Conservation (phyloP, 2,113 vertebrate species). For the Gopherus evgoodei region DNA sequence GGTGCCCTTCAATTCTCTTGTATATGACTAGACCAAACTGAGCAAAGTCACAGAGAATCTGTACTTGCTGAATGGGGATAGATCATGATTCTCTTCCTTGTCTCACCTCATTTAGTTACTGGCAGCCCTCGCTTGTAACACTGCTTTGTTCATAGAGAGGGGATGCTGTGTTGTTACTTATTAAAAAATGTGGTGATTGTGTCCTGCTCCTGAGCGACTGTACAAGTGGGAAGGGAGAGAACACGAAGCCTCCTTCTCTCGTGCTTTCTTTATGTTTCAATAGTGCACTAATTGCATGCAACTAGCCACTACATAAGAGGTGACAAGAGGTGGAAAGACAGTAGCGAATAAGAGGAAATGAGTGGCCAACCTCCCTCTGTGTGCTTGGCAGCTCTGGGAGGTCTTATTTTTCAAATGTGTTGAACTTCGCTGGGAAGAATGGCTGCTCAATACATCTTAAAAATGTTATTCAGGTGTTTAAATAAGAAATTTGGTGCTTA, state of each 20-base stretch:
- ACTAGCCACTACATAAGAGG: background rate
- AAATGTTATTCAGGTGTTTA: background rate
- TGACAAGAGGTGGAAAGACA: background rate
- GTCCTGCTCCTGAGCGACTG: background rate
- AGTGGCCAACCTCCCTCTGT: background rate
- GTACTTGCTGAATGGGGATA: background rate
- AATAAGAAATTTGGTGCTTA: background rate
- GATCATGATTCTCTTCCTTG: background rate
- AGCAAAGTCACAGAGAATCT: background rate
- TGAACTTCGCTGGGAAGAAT: background rate
- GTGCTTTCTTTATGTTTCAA: background rate
- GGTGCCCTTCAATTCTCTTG: background rate
- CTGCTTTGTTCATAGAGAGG: background rate
- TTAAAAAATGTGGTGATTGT: background rate
- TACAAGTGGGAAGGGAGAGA: background rate
- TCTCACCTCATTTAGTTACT: background rate
- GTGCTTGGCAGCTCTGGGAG: background rate
- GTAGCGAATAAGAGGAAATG: background rate
- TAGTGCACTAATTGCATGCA: background rate
- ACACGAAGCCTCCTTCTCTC: background rate
- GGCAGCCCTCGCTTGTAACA: background rate
- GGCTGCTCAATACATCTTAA: background rate
- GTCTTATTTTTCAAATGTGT: background rate
- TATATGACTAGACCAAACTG: background rate
- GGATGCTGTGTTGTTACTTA: background rate